phyloP scores from a whole-genome alignment of 2,797 vertebrate species.

The Argyrosomus regius region DNA sequence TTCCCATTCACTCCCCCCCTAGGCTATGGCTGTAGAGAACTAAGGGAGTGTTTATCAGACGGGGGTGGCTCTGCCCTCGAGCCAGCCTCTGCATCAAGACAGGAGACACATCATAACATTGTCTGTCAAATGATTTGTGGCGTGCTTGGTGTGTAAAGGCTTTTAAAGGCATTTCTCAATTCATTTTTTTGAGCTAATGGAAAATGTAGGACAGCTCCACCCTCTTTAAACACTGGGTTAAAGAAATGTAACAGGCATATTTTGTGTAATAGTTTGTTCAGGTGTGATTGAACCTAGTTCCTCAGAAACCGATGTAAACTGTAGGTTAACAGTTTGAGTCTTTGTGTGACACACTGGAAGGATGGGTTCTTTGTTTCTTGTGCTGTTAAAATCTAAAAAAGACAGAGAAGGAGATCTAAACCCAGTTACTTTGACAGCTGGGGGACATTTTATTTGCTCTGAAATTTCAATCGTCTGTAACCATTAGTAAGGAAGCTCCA shows the following conservation, averaged over 20 bases:
- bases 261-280: slow-evolving; percentile 72
- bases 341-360: slow-evolving; percentile 41
- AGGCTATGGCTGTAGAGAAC: slow-evolving; percentile 61
- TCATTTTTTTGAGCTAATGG: slow-evolving; percentile 71
- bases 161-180: slow-evolving; percentile 77
- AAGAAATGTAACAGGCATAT: slow-evolving; percentile 56
- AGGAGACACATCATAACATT: slow-evolving; percentile 79
- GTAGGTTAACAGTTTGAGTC: slow-evolving; percentile 49
- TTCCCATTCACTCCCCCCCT: slow-evolving; percentile 59
- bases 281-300: slow-evolving; percentile 56
- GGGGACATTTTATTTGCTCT: slow-evolving; percentile 81
- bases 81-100: slow-evolving; percentile 66
- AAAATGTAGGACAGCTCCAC: slow-evolving; percentile 62
- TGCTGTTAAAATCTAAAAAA: slow-evolving; percentile 55
- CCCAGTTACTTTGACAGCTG: slow-evolving; percentile 84
- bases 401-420: slow-evolving; percentile 45
- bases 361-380: slow-evolving; percentile 49
- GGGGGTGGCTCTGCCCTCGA: slow-evolving; percentile 72
- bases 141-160: slow-evolving; percentile 63
- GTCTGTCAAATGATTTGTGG: slow-evolving; percentile 77
- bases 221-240: slow-evolving; percentile 53
- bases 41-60: slow-evolving; percentile 75
- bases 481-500: slow-evolving; percentile 83
- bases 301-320: slow-evolving; percentile 50
- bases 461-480: slow-evolving; percentile 78